phyloP scores from a whole-genome alignment of 2,797 vertebrate species.

The Rhadinocentrus ornatus region DNA sequence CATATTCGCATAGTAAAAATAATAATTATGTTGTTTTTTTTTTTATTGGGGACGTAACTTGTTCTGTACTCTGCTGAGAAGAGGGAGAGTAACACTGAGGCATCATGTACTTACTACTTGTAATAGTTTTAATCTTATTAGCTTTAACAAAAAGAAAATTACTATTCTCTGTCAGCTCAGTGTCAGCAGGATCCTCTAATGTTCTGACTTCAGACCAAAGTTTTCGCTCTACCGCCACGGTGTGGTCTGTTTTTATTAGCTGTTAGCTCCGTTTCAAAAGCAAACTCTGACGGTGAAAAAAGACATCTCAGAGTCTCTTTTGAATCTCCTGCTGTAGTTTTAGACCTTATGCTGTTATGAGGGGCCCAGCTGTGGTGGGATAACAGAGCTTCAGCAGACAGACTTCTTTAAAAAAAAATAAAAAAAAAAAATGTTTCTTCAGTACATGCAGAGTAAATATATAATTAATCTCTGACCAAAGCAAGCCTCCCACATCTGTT shows the following conservation, averaged over 20 bases:
- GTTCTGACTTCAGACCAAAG: not conserved
- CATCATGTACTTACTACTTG: not conserved
- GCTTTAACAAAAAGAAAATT: not conserved
- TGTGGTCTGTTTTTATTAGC: conserved; percentile 21
- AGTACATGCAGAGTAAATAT: not conserved
- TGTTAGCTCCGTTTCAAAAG: conserved; percentile 5
- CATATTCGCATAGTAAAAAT: not conserved
- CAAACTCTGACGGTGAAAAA: conserved; percentile 13
- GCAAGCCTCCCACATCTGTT: too few relatives aligned
- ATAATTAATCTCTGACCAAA: not conserved
- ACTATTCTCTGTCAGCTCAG: conserved; percentile 3
- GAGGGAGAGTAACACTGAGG: not conserved
- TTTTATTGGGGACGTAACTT: not conserved
- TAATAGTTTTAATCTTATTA: not conserved
- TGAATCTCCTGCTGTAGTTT: conserved; percentile 10
- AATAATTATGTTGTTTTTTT: not conserved
- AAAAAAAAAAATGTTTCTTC: not conserved
- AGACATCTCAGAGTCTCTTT: conserved; percentile 6
- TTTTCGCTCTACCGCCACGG: not conserved
- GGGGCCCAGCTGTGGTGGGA: not conserved
- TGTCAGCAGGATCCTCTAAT: conserved; percentile 7
- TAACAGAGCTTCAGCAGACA: conserved; percentile 6
- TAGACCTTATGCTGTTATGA: not conserved
- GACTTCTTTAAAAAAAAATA: not conserved
- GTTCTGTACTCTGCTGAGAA: not conserved